These are phyloP conservation scores for Cyclophora albipunctata DNA, from an alignment of 2,888 invertebrate genomes.

Conservation along the genomic window DNA sequence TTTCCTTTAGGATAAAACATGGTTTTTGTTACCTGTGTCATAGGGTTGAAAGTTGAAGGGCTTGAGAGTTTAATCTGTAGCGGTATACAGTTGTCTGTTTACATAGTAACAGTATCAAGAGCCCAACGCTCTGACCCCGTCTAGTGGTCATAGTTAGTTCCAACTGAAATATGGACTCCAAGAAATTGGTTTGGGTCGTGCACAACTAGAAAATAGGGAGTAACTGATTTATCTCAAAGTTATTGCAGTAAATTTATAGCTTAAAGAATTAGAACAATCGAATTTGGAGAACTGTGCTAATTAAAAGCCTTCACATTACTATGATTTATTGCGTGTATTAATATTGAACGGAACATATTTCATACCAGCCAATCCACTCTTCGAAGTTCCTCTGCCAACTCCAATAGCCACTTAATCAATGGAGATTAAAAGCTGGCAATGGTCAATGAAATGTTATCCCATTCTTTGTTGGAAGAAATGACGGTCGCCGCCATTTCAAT, in stretches of 20 bases:
- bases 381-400: too few relatives aligned
- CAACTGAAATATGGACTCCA: conserved; percentile 36
- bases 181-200: conserved; percentile 29
- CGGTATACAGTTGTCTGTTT: conserved; percentile 28
- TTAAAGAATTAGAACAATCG: too few relatives aligned
- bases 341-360: too few relatives aligned
- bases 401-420: background rate
- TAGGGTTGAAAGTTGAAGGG: background rate
- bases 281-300: too few relatives aligned
- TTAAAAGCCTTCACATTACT: too few relatives aligned
- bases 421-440: background rate
- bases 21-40: too few relatives aligned
- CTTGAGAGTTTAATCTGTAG: conserved; percentile 1
- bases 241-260: too few relatives aligned
- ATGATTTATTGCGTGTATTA: too few relatives aligned
- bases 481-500: too few relatives aligned
- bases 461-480: too few relatives aligned
- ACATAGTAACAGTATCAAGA: conserved; percentile 33
- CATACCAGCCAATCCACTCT: too few relatives aligned
- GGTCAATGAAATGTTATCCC: background rate
- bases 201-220: conserved; percentile 21
- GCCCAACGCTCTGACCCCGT: conserved; percentile 38
- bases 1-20: too few relatives aligned
- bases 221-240: conserved; percentile 10
- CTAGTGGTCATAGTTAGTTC: conserved; percentile 42